Percentiles rank a stretch among this genome's conserved stretches.
These are phyloP conservation scores for Trachemys scripta DNA, from an alignment of 2,113 vertebrate genomes.

Conservation along the genomic window DNA sequence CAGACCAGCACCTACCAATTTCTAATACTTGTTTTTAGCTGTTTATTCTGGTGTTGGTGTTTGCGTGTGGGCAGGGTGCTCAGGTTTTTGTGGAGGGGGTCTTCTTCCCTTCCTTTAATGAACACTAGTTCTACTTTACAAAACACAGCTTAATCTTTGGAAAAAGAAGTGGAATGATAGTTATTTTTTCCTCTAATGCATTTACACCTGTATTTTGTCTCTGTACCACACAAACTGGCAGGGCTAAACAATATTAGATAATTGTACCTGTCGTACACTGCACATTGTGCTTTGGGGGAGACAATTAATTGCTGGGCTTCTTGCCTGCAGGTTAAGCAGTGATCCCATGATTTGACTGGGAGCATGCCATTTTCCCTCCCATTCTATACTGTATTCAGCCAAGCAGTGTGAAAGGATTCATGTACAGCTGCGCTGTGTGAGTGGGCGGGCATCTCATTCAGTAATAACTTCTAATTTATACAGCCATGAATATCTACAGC, in stretches of 20 bases:
- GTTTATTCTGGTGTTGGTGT: neutral
- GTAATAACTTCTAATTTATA: constrained; percentile 82
- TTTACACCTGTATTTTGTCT: constrained; percentile 72
- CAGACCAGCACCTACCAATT: neutral
- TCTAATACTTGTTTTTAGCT: constrained; percentile 34
- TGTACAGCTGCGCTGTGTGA: constrained; percentile 71
- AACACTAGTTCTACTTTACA: constrained; percentile 50
- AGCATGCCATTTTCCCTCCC: constrained; percentile 60
- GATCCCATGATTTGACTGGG: constrained; percentile 51
- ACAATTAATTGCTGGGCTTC: constrained; percentile 77
- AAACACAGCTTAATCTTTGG: constrained; percentile 33
- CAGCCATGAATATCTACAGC: constrained; percentile 74
- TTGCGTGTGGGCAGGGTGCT: neutral
- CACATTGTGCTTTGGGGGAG: constrained; percentile 57
- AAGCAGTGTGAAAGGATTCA: constrained; percentile 74
- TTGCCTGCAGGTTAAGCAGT: constrained; percentile 51
- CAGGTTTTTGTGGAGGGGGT: neutral
- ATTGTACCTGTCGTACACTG: constrained; percentile 71
- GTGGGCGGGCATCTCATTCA: constrained; percentile 80
- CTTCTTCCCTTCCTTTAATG: constrained; percentile 2
- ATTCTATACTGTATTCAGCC: constrained; percentile 39
- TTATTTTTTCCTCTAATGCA: constrained; percentile 21
- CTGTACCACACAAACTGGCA: constrained; percentile 58
- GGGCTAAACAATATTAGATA: constrained; percentile 77
- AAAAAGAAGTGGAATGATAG: constrained; percentile 17